Evolutionary conservation across 1,140 invertebrate species (phyloP), one percentile per base, ranked within the genome.

Genomic region (Brevipalpus yothersi): DNA sequence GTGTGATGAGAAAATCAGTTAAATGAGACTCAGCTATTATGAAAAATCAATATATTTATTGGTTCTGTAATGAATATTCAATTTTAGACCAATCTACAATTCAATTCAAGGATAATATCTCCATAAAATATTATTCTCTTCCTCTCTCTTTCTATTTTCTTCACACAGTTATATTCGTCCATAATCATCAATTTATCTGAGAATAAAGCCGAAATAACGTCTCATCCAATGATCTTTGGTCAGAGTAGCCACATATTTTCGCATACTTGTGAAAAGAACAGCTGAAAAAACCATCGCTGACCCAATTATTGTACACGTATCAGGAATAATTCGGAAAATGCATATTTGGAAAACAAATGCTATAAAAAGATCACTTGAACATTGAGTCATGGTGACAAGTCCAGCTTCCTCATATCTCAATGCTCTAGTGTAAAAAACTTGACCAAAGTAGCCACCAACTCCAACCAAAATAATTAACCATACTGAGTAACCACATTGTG

Each of bases 331-430:
- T 51, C 56, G 45, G 42, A 65, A 60, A 11, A 89, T 85, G 65
- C 65, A 53, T 7, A 67, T 66, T 71, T 92, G 86, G 84, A 86
- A 90, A 58, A 89, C 75, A 68, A 92, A 91, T 11, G 86, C 86
- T 72, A 90, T 87, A 0, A 90, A 82, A 62, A 91, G 89, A 68
- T 90, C 86, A 23, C 83, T 81, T 47, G 85, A 85, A 8, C 62
- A 53, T 19, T 86, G 75, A 11, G 56, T 58, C 40, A 58, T 41
- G 9, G 40, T 17, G 21, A 68, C 66, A 11, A 67, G 63, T 3
- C 66, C 67, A 51, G 67, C 67, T 19, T 68, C 61, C 58, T 68
- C 67, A 12, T 56, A 51, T 51, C 66, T 63, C 9, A 68, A 45
- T 3, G 67, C 66, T 41, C 59, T 59, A 10, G 67, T 67, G n/a